Evolutionary conservation across 2,797 vertebrate species (phyloP), one percentile per base, ranked within the genome.

Genomic region (Paratrypauchen microcephalus): DNA sequence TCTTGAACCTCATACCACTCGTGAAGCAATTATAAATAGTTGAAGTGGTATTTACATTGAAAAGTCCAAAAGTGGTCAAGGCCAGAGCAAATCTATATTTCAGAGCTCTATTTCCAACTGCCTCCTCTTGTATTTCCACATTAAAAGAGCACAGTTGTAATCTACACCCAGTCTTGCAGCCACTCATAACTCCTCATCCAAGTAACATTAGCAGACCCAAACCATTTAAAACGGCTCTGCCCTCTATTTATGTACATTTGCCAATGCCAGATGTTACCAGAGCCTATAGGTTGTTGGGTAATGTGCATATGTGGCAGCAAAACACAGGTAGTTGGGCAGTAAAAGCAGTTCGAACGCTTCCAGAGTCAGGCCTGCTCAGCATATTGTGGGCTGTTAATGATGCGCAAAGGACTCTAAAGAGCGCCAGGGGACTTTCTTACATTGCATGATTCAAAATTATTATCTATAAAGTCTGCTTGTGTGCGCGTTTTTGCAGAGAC

Each of bases 241-340:
- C 78, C 79, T 83, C 78, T 79, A 79, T 91, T 90, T 88, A 85
- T 90, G 83, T 78, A 79, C 83, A 74, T 87, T 81, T 83, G 80
- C 78, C 70, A 58, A 65, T 74, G 84, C 87, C 89, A 91, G 82
- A 91, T 91, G 86, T 87, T 80, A 83, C 48, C 26, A 50, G 66
- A 65, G 68, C 57, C 56, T 69, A 56, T 76, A 72, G 63, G 60
- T 77, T 70, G 75, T 74, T 76, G 69, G 76, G 60, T 81, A 80
- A 88, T 77, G 73, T 80, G 69, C 76, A 79, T 84, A 78, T 87
- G 83, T 79, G 81, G 78, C 28, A 21, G 80, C 80, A 76, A 81
- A 85, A 83, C 83, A 66, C 76, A 86, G 81, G 85, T 85, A 87
- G 84, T 85, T 79, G 77, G 58, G 69, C 63, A 75, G 82, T 87